Percentiles rank a stretch among this genome's conserved stretches.
Conservation (phyloP, 2,888 invertebrate genomes). For the Ennomos quercinarius region DNA sequence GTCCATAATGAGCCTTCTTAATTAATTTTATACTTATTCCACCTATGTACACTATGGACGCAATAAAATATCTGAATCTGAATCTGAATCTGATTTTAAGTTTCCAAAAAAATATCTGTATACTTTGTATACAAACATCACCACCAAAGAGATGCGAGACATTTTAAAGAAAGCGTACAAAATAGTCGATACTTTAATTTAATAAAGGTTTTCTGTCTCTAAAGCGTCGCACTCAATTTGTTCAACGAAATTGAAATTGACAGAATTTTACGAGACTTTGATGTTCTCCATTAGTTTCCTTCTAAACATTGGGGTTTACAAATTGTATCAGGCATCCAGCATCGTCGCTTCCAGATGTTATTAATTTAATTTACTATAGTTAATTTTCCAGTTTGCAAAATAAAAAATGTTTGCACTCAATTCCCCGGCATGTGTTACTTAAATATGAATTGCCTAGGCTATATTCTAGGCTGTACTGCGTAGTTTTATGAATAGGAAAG, state of each 20-base stretch:
- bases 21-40: too few relatives aligned
- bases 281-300: slow-evolving; percentile 18
- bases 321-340: slow-evolving; percentile 7
- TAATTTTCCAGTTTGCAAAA: background rate
- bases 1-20: too few relatives aligned
- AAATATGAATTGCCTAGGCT: slow-evolving; percentile 17
- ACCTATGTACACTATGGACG: too few relatives aligned
- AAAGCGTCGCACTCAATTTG: slow-evolving; percentile 18
- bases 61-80: too few relatives aligned
- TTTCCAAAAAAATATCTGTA: too few relatives aligned
- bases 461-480: background rate
- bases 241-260: slow-evolving; percentile 20
- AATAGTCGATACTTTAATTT: background rate
- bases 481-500: slow-evolving; percentile 25
- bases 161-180: too few relatives aligned
- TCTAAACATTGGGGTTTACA: slow-evolving; percentile 2
- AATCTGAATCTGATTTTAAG: too few relatives aligned
- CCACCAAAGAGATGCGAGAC: too few relatives aligned
- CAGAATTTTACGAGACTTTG: slow-evolving; percentile 24
- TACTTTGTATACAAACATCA: too few relatives aligned
- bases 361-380: background rate
- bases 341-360: background rate
- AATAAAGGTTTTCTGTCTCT: background rate
- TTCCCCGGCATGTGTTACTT: background rate
- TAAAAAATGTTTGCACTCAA: background rate